phyloP scores from a whole-genome alignment of 2,113 vertebrate genomes.

The Xerus inauris region DNA sequence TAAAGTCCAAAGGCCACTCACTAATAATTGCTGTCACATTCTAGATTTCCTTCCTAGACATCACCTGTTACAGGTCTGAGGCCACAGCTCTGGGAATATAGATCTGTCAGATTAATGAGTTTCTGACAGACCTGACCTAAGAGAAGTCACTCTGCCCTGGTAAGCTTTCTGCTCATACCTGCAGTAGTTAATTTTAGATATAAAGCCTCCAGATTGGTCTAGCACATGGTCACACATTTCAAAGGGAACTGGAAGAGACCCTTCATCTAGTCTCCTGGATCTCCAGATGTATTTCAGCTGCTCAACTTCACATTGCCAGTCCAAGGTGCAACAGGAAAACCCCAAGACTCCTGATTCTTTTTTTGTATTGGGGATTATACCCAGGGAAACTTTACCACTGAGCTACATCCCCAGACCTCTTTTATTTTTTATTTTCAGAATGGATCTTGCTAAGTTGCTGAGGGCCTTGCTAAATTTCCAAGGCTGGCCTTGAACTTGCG shows the following conservation, averaged over 20 bases:
- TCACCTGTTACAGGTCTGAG: neutral
- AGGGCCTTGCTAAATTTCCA: no score
- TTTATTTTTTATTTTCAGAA: no score
- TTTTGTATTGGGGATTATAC: no score
- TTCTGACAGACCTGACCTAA: neutral
- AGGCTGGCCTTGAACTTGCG: no score
- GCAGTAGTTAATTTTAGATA: neutral
- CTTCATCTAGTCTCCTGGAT: neutral
- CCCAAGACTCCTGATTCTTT: neutral
- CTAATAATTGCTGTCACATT: neutral
- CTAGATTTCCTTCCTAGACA: neutral
- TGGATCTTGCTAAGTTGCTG: no score
- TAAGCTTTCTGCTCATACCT: neutral
- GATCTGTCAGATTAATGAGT: neutral
- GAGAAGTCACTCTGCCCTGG: neutral
- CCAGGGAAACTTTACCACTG: no score
- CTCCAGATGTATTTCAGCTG: neutral
- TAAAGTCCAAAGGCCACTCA: neutral
- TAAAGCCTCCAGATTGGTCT: neutral
- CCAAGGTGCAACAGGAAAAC: neutral
- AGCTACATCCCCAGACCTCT: no score
- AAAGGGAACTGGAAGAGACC: neutral
- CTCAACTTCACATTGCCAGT: neutral
- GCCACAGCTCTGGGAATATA: neutral
- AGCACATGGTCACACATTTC: neutral